Base-by-base conservation (phyloP, 2,888 invertebrate species). In the Cremastinae sp. region DNA sequence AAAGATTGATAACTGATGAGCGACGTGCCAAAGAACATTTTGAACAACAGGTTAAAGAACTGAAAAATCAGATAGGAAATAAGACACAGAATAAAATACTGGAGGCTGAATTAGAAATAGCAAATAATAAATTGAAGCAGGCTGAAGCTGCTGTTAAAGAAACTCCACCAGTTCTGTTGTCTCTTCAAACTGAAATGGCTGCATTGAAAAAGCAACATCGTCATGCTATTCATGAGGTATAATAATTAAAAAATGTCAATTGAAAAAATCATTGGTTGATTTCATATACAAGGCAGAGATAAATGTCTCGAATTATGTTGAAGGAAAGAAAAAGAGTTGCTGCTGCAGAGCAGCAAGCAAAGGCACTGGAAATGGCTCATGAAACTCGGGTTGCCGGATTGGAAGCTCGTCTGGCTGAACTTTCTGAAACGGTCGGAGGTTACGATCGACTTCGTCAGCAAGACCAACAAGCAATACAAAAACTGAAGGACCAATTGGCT, bases 311-410 rank as follows among this genome's bases (percentile, higher is more conserved):
- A 12, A 61, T 9, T 7, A n/a, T 64, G n/a, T 5, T 16, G 16
- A 10, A 34, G 92, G 96, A 96, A 85, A 94, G 95, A 89, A 92
- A 93, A 80, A 92, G 95, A 83, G 94, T 93, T 0, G 91, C 93
- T 78, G 92, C 94, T 56, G 95, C 94, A 0, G 96, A 96, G 83
- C 94, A 94, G 73, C 92, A 93, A 14, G 93, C 95, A 0, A 92
- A 93, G 59, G 92, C 92, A 79, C 91, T 93, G 41, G 94, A 94
- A 73, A 92, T 93, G 0, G 91, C 93, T 1, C 95, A 95, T 81
- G 96, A 96, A 86, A 93, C 94, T 69, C 91, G 96, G 74, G 96
- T 96, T 0, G 94, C 94, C 0, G 91, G 93, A 58, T 91, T 97
- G 61, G 96, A 97, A 89, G 92, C 93, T 2, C 92, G 93, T 78